Conservation (phyloP, 2,113 vertebrate species). For the Pluvianellus socialis region DNA sequence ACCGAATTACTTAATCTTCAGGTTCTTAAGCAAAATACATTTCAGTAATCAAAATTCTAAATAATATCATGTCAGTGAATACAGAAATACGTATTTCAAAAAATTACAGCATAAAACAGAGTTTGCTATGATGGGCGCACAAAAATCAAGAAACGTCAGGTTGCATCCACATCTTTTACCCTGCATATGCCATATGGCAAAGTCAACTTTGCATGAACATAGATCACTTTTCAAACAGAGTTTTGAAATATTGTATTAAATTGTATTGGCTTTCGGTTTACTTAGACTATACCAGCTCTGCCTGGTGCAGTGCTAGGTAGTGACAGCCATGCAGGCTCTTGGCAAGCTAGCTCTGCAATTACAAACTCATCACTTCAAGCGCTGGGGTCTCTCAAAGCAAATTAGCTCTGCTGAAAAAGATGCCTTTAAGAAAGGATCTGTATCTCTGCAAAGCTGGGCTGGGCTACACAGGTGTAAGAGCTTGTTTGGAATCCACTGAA, state of each 20-base stretch:
- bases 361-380: background rate
- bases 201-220: background rate
- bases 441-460: background rate
- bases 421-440: background rate
- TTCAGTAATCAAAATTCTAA: background rate
- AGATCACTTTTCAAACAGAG: background rate
- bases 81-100: background rate
- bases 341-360: background rate
- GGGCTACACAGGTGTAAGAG: background rate
- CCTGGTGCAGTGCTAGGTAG: accelerated
- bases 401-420: background rate
- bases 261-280: background rate
- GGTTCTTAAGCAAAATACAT: background rate
- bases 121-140: background rate
- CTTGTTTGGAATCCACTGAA: background rate
- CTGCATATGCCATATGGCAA: background rate
- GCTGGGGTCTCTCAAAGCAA: background rate
- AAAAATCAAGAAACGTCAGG: background rate
- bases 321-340: background rate
- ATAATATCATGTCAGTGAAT: background rate
- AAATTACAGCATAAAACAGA: background rate
- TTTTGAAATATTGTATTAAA: background rate
- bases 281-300: background rate
- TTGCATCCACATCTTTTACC: background rate
- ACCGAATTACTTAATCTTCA: background rate